A percentile compares a stretch with the other conserved stretches of the same genome.
Evolutionary conservation across 2,888 invertebrate genomes (phyloP).

Genomic region (Chalcis sispes): DNA sequence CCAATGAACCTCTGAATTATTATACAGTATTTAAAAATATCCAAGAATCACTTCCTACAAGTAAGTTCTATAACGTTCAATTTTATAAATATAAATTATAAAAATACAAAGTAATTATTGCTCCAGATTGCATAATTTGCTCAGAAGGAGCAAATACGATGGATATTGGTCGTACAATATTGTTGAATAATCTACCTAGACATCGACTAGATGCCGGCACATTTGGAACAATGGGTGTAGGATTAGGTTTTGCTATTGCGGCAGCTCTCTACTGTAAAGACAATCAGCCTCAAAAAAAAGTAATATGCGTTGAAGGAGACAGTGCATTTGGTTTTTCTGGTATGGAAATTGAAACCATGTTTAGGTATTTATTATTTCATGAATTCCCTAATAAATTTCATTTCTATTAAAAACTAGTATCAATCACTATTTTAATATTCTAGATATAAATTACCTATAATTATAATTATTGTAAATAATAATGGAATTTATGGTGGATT

Average conservation of each 20-base stretch:
- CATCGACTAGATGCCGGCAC: slow-evolving; percentile 97
- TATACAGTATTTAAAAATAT: slow-evolving; percentile 93
- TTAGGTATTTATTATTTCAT: slow-evolving; percentile 76
- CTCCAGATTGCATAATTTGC: slow-evolving; percentile 88
- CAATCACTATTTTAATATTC: slow-evolving; percentile 71
- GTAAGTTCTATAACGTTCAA: slow-evolving; percentile 68
- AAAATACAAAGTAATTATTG: too few relatives aligned
- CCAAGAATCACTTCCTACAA: slow-evolving; percentile 83
- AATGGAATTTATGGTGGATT: slow-evolving; percentile 96
- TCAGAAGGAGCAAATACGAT: slow-evolving; percentile 99
- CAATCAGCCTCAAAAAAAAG: slow-evolving; percentile 86
- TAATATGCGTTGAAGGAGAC: slow-evolving; percentile 97
- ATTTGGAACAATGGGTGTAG: slow-evolving; percentile 98
- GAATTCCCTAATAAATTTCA: slow-evolving; percentile 65
- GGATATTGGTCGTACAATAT: slow-evolving; percentile 96
- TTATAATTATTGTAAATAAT: slow-evolving; percentile 95
- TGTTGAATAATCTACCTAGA: slow-evolving; percentile 89
- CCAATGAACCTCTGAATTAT: slow-evolving; percentile 90
- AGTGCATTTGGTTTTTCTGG: slow-evolving; percentile 99
- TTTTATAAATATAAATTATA: neutral
- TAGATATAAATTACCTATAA: slow-evolving; percentile 92
- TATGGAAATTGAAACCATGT: slow-evolving; percentile 98
- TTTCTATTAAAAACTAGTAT: slow-evolving; percentile 72
- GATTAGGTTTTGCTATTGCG: slow-evolving; percentile 93
- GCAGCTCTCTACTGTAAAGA: slow-evolving; percentile 93